Evolutionary conservation across 2,113 vertebrate species (phyloP), one percentile per base, ranked within the genome.

Genomic region (Typhlomys cinereus): DNA sequence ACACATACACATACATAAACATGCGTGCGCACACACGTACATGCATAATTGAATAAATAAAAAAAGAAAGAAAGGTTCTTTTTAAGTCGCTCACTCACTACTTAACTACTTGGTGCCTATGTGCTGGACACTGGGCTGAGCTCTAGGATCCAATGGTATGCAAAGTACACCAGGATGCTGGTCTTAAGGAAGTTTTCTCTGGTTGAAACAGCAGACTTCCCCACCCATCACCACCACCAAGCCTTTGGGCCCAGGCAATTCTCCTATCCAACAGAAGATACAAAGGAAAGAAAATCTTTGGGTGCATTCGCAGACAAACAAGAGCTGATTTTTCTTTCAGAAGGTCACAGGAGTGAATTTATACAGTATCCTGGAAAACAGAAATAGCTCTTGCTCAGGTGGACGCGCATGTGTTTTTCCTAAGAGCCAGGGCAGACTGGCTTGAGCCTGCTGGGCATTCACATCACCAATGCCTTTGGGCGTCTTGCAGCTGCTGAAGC

Each of bases 321-420:
- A 96, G 59, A 82, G 44, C 54, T 54, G 34, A 23, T 34, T 62
- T 88, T 57, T 88, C 39, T 79, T 92, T 90, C 29, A 25, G 91
- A 95, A 96, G 81, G 80, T 92, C 92, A 94, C 59, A 46, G 84
- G 71, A 92, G 88, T 64, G 71, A 48, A 85, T 78, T 93, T 94
- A 87, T 4, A 54, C 66, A 36, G 7, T 62, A 87, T 50, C 59
- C 81, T 89, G 27, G 36, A 93, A 96, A 73, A 96, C 36, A 91
- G 62, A 94, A 95, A 79, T 71, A 87, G 73, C 41, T 90, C 64
- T 92, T 90, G 78, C 52, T 85, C 66, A 90, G 90, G 85, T 92
- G 36, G 88, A 50, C 18, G 34, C 50, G 14, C 75, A 39, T 57
- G 78, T 95, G 85, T 93, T 95, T 94, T 96, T 92, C 91, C 91